Evolutionary conservation across 2,797 vertebrate genomes (phyloP).

Genomic region (Sebastes goodei): DNA sequence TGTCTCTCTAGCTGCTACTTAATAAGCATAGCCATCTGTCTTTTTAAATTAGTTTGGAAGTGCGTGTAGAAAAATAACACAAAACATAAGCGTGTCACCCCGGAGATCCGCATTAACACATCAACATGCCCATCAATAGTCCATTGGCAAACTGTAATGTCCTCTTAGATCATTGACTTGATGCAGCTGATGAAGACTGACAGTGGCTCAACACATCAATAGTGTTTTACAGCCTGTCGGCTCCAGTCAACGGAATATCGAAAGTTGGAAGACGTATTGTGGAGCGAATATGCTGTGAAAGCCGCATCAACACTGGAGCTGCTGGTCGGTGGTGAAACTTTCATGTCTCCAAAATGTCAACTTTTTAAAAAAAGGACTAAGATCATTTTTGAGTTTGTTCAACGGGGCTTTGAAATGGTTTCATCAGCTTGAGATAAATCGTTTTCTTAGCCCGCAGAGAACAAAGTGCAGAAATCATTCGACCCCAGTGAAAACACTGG

Average conservation of each 20-base stretch:
- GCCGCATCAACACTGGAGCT: not conserved
- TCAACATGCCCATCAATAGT: constrained; percentile 42
- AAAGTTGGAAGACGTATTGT: constrained; percentile 18
- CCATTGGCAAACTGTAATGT: constrained; percentile 35
- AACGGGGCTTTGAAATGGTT: constrained; percentile 34
- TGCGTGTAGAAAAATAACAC: constrained; percentile 18
- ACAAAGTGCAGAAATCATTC: constrained; percentile 15
- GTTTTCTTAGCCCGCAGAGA: constrained; percentile 25
- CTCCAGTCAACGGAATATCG: constrained; percentile 22
- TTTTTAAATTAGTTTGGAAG: constrained; percentile 54
- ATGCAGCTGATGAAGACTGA: constrained; percentile 48
- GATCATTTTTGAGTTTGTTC: constrained; percentile 33
- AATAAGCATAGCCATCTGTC: constrained; percentile 55
- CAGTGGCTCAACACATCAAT: constrained; percentile 36
- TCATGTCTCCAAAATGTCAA: not conserved
- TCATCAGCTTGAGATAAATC: constrained; percentile 45
- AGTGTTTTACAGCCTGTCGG: constrained; percentile 35
- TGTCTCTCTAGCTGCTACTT: constrained; percentile 54
- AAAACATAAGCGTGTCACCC: constrained; percentile 23
- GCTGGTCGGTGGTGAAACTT: constrained; percentile 7
- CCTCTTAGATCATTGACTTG: constrained; percentile 40
- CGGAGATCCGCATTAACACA: constrained; percentile 38
- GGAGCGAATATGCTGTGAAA: constrained; percentile 36
- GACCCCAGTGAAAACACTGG: not conserved
- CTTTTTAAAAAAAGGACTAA: not conserved